Evolutionary conservation across 2,888 invertebrate species (phyloP).

Genomic region (Chrysomela aeneicollis): DNA sequence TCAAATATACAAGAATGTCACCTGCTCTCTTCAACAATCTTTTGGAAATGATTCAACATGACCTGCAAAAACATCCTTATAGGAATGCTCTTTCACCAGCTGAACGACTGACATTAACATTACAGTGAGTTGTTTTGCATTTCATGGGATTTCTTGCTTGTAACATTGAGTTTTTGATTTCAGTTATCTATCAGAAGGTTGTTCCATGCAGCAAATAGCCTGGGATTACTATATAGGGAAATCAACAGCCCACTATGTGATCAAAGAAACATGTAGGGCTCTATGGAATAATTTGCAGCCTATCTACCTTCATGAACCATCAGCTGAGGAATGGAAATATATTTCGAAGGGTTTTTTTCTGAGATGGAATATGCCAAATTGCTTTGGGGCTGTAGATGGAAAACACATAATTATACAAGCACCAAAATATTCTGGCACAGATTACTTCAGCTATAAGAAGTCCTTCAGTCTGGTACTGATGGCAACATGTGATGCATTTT

Average conservation of each 20-base stretch:
- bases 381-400: conserved; percentile 49
- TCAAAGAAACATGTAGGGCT: conserved; percentile 32
- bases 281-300: conserved; percentile 39
- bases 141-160: no score
- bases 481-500: conserved; percentile 45
- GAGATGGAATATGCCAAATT: no score
- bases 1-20: no score
- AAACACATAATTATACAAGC: conserved; percentile 46
- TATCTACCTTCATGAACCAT: conserved; percentile 3
- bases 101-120: no score
- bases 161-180: no score
- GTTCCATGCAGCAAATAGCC: no score
- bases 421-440: conserved; percentile 44
- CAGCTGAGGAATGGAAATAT: conserved; percentile 9
- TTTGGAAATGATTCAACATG: no score
- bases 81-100: no score
- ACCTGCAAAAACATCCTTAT: no score
- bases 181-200: conserved; percentile 19
- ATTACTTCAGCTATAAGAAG: conserved; percentile 49
- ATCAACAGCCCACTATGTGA: conserved; percentile 46
- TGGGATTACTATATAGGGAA: conserved; percentile 35
- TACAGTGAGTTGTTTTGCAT: no score
- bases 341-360: conserved; percentile 29
- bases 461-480: conserved; percentile 37
- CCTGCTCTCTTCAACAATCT: no score